Percentiles rank a stretch among this genome's conserved stretches.
Conservation (phyloP, 2,797 vertebrate species). For the Catostomus latipinnis region DNA sequence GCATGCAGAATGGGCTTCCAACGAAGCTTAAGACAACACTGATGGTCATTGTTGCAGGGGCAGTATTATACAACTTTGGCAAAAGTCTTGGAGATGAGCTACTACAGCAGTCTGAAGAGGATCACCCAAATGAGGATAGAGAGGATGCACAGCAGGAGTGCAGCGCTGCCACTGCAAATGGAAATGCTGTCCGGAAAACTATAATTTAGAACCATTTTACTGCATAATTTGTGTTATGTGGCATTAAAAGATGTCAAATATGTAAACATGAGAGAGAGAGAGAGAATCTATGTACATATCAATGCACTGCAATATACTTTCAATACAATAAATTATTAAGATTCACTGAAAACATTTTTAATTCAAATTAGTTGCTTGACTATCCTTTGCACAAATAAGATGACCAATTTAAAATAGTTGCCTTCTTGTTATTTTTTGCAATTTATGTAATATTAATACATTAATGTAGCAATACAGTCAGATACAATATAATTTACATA, state of each 20-base stretch:
- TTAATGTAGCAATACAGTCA: no score
- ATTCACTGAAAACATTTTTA: background rate
- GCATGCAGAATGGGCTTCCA: slow-evolving; percentile 17
- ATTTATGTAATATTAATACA: no score
- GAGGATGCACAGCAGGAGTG: background rate
- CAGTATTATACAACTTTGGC: slow-evolving; percentile 24
- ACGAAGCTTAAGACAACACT: slow-evolving; percentile 4
- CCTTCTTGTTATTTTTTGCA: no score
- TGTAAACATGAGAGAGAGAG: background rate
- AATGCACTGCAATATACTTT: background rate
- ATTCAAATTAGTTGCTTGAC: background rate
- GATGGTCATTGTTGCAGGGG: slow-evolving; percentile 14
- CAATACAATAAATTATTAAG: no score
- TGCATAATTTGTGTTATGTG: slow-evolving; percentile 10
- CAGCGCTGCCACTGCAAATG: slow-evolving; percentile 15
- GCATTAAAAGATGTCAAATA: background rate
- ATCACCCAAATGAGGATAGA: slow-evolving; percentile 5
- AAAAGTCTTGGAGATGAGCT: slow-evolving; percentile 2
- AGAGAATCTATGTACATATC: background rate
- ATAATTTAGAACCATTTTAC: slow-evolving; percentile 29
- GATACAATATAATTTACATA: no score
- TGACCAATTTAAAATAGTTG: no score
- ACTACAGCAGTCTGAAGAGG: background rate
- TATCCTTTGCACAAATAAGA: no score
- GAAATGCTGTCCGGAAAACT: slow-evolving; percentile 15